A percentile compares a stretch with the other conserved stretches of the same genome.
Conservation (phyloP, 2,888 invertebrate genomes). For the Oligia latruncula region DNA sequence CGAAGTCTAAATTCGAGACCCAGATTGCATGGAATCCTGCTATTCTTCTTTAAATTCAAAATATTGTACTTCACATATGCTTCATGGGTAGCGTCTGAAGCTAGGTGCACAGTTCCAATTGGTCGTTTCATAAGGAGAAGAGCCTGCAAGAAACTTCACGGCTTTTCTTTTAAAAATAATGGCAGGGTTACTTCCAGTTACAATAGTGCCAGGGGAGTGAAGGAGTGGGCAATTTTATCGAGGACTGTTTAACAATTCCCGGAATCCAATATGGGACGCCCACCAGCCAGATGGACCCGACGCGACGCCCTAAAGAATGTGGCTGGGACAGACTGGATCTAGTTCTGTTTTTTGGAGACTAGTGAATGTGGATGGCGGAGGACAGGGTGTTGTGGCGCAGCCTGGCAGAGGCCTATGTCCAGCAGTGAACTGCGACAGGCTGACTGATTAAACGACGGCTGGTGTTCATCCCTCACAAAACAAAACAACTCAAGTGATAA, state of each 20-base stretch:
- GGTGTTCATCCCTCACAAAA: neutral
- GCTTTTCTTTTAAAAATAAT: neutral
- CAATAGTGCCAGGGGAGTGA: neutral
- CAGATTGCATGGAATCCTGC: no score
- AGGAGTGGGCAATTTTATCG: neutral
- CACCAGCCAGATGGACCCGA: no score
- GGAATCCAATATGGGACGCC: neutral
- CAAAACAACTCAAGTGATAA: neutral
- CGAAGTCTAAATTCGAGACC: no score
- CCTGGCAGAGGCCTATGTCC: no score
- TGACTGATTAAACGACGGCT: neutral
- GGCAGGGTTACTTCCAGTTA: neutral
- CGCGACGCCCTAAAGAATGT: no score
- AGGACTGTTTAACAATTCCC: neutral
- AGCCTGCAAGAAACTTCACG: neutral
- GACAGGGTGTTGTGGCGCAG: no score
- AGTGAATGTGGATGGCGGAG: no score
- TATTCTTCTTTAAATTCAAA: neutral
- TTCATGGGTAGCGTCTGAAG: neutral
- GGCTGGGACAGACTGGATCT: no score
- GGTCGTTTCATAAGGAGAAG: neutral
- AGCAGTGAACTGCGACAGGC: no score
- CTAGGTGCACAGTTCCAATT: neutral
- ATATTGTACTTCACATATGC: neutral
- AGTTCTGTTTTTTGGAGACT: no score